Conservation (phyloP, 2,888 invertebrate genomes). For the Cerceris rybyensis region DNA sequence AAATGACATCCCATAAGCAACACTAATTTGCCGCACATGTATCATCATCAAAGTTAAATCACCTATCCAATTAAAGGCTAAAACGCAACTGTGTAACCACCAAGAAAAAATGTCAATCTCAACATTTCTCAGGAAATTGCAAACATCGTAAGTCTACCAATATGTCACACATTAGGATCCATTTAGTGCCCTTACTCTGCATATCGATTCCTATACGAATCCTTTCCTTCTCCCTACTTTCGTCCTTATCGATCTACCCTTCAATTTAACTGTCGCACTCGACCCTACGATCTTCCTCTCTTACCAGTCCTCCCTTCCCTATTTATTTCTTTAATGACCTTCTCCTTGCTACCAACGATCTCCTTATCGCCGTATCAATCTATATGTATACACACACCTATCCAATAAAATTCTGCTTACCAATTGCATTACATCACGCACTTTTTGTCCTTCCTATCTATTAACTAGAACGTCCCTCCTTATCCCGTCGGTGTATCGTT, state of each 20-base stretch:
- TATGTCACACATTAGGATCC: too few species aligned
- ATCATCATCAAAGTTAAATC: too few species aligned
- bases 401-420: slow-evolving; percentile 42
- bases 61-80: too few species aligned
- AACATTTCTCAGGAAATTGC: too few species aligned
- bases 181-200: too few species aligned
- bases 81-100: too few species aligned
- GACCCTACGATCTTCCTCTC: slow-evolving; percentile 44
- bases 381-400: slow-evolving; percentile 9
- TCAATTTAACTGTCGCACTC: slow-evolving; percentile 42
- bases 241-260: slow-evolving; percentile 25
- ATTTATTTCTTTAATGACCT: slow-evolving; percentile 53
- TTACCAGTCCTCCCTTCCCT: slow-evolving; percentile 27
- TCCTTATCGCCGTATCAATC: slow-evolving; percentile 47
- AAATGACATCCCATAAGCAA: too few species aligned
- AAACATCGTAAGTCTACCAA: too few species aligned
- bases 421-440: slow-evolving; percentile 48
- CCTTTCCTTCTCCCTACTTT: not conserved
- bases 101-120: too few species aligned
- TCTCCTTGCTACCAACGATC: slow-evolving; percentile 47
- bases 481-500: slow-evolving; percentile 5
- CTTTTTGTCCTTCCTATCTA: slow-evolving; percentile 25
- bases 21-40: too few species aligned
- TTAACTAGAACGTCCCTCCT: slow-evolving; percentile 26
- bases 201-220: too few species aligned